A percentile compares a stretch with the other conserved stretches of the same genome.
phyloP scores from a whole-genome alignment of 2,113 vertebrate species.

The Hydrolagus affinis region DNA sequence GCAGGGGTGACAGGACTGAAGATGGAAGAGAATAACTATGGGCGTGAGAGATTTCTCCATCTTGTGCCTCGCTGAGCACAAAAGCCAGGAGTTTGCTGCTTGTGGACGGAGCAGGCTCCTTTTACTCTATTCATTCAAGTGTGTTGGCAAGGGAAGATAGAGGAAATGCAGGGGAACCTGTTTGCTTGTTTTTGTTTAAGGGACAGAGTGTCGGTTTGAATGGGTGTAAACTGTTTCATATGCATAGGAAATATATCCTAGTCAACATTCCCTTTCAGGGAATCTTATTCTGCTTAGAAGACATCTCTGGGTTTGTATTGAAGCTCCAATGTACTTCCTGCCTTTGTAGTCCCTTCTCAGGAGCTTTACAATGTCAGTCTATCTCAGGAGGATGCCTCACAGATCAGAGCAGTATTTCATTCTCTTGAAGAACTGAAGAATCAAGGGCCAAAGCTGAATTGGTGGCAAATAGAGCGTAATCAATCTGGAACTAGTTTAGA shows the following conservation, averaged over 20 bases:
- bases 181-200: slow-evolving; percentile 5
- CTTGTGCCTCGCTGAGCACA: background rate
- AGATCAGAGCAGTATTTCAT: too few relatives aligned
- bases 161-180: background rate
- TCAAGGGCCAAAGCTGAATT: too few relatives aligned
- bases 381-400: too few relatives aligned
- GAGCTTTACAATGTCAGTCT: too few relatives aligned
- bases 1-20: slow-evolving; percentile 24
- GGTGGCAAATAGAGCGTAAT: too few relatives aligned
- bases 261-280: background rate
- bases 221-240: background rate
- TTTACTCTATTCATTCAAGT: slow-evolving; percentile 4
- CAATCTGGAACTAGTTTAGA: too few relatives aligned
- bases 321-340: background rate
- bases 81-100: slow-evolving; percentile 5
- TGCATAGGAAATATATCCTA: background rate
- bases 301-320: background rate
- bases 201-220: background rate
- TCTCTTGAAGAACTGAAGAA: too few relatives aligned
- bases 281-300: background rate
- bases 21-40: background rate
- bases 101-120: background rate
- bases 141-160: background rate
- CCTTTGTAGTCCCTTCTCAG: background rate
- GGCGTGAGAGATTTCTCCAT: slow-evolving; percentile 2